These are phyloP conservation scores for Homarus americanus DNA, from an alignment of 1,140 invertebrate species.

Conservation along the genomic window DNA sequence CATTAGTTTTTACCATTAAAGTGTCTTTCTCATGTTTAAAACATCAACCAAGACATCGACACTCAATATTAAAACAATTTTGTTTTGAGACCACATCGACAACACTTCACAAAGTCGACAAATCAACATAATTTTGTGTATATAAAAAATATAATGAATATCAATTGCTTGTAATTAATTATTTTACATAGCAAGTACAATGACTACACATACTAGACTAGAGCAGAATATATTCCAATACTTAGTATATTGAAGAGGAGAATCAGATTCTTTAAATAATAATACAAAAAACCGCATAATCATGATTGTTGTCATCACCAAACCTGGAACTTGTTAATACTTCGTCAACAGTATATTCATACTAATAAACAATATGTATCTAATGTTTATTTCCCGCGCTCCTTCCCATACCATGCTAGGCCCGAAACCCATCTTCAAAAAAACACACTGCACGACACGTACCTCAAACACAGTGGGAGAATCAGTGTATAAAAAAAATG, in stretches of 20 bases:
- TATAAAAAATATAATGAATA: background rate
- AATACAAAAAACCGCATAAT: too few relatives aligned
- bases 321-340: too few relatives aligned
- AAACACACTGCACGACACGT: too few relatives aligned
- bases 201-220: background rate
- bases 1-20: background rate
- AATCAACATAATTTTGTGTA: background rate
- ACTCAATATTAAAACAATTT: background rate
- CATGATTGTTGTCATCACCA: too few relatives aligned
- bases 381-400: too few relatives aligned
- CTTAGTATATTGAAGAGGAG: background rate
- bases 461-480: too few relatives aligned
- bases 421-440: too few relatives aligned
- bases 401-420: too few relatives aligned
- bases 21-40: background rate
- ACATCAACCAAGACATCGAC: background rate
- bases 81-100: background rate
- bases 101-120: background rate
- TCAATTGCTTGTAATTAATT: background rate
- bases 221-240: background rate
- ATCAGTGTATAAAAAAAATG: too few relatives aligned
- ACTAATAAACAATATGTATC: too few relatives aligned
- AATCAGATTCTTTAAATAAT: background rate
- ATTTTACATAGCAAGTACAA: conserved; percentile 6
- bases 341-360: too few relatives aligned